phyloP scores from a whole-genome alignment of 2,888 invertebrate species.

The Calliphora vomitoria region DNA sequence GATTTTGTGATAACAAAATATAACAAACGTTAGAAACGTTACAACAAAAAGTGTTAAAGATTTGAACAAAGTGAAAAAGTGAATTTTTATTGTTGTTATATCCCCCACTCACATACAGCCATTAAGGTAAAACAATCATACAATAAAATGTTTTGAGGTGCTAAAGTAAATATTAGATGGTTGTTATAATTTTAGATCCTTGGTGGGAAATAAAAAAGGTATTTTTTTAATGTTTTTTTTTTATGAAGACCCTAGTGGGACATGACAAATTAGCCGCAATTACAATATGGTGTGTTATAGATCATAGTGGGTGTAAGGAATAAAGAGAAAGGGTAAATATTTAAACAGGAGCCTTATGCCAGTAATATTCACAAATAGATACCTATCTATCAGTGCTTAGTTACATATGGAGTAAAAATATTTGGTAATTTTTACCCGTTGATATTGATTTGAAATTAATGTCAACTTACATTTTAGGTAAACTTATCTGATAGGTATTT shows the following conservation, averaged over 20 bases:
- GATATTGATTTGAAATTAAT: no score
- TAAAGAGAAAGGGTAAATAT: background rate
- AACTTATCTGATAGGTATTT: no score
- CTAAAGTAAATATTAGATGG: constrained; percentile 4
- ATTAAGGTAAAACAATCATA: background rate
- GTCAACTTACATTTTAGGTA: no score
- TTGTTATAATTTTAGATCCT: constrained; percentile 10
- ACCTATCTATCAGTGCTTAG: no score
- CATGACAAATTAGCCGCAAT: constrained; percentile 18
- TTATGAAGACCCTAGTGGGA: background rate
- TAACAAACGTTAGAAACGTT: no score
- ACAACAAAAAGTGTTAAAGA: constrained; percentile 14
- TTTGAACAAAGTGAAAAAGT: constrained; percentile 3
- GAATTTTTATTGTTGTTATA: constrained; percentile 16
- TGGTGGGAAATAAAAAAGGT: background rate
- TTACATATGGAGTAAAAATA: no score
- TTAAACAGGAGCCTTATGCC: no score
- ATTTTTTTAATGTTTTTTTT: background rate
- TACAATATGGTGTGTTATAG: background rate
- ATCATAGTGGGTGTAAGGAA: background rate
- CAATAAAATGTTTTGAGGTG: constrained; percentile 9
- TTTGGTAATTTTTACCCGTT: no score
- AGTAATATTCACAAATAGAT: no score
- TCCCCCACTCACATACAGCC: background rate
- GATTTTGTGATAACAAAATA: background rate